Base-by-base conservation (phyloP, 2,113 vertebrate genomes). In the Phyllostomus discolor region DNA sequence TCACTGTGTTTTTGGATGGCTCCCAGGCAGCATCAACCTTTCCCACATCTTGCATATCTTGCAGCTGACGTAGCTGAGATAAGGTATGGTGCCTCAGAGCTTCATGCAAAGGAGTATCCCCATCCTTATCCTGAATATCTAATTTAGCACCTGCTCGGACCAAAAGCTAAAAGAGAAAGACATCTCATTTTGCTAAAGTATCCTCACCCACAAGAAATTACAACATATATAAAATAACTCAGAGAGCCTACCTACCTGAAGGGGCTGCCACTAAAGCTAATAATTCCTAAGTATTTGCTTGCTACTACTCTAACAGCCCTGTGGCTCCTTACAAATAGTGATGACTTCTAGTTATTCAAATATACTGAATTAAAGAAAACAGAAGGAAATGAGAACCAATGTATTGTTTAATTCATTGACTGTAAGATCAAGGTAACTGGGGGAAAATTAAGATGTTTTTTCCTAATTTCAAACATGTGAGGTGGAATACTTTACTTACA, bases 11-110 rank as follows among this genome's bases (percentile, higher is more conserved):
- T 98, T 99, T 99, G 96, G 99, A 99, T 75, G 99, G 99, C 97
- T 99, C 99, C 99, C 99, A 99, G 95, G 99, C 99, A 98, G 98
- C 98, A 98, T 99, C 99, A 81, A 99, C 99, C 98, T 99, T 99
- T 98, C 99, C 99, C 98, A 99, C 99, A 96, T 99, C 99, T 98
- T 99, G 99, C 99, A 99, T 99, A 97, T 99, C 99, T 98, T 99
- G 99, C 38, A 99, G 99, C 41, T 99, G 99, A 62, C 99, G 99
- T 80, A 99, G 99, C 95, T 99, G 99, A 96, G 99, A 99, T 97
- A 99, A 98, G 2, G 99, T 99, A 96, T 99, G 99, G 98, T 99
- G 99, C 64, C 99, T 99, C 96, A 99, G 99, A 97, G 99, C 99
- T 98, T 99, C 99, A 54, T 99, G 99, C 83, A 99, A 98, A 48